Conservation (phyloP, 2,888 invertebrate genomes). For the Graphium colonna region DNA sequence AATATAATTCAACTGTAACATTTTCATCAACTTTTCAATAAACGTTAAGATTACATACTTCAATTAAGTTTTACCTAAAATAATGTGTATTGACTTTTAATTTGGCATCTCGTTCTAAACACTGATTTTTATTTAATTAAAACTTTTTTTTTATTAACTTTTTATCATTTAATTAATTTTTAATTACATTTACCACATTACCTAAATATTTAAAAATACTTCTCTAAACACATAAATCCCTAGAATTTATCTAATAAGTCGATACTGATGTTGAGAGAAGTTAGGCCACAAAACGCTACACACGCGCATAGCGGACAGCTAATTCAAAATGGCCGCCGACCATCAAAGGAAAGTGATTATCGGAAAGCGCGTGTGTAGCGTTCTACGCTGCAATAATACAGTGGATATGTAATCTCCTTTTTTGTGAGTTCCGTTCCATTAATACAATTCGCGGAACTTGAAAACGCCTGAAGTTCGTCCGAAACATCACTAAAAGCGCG, state of each 20-base stretch:
- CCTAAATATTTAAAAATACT: constrained; percentile 79
- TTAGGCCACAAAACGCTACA: constrained; percentile 76
- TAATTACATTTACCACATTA: constrained; percentile 69
- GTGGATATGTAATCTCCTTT: constrained; percentile 73
- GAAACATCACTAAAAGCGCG: too few species aligned
- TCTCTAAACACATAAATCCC: constrained; percentile 79
- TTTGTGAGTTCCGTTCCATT: constrained; percentile 51
- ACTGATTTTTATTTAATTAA: constrained; percentile 49
- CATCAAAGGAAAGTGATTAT: background rate
- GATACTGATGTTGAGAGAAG: constrained; percentile 73
- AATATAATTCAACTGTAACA: constrained; percentile 80
- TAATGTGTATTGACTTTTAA: constrained; percentile 84
- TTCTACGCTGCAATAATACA: constrained; percentile 55
- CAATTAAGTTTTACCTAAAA: constrained; percentile 78
- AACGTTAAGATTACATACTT: constrained; percentile 70
- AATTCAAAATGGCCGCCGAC: constrained; percentile 34
- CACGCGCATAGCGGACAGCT: constrained; percentile 46
- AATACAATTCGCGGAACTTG: constrained; percentile 25
- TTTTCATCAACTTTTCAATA: constrained; percentile 77
- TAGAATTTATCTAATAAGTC: constrained; percentile 75
- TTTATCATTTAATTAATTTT: constrained; percentile 47
- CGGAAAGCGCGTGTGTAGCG: constrained; percentile 57
- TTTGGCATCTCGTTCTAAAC: constrained; percentile 83
- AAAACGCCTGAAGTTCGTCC: too few species aligned
- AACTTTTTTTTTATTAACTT: constrained; percentile 35